A percentile compares a stretch with the other conserved stretches of the same genome.
phyloP scores from a whole-genome alignment of 2,888 invertebrate genomes.

The Dione juno region DNA sequence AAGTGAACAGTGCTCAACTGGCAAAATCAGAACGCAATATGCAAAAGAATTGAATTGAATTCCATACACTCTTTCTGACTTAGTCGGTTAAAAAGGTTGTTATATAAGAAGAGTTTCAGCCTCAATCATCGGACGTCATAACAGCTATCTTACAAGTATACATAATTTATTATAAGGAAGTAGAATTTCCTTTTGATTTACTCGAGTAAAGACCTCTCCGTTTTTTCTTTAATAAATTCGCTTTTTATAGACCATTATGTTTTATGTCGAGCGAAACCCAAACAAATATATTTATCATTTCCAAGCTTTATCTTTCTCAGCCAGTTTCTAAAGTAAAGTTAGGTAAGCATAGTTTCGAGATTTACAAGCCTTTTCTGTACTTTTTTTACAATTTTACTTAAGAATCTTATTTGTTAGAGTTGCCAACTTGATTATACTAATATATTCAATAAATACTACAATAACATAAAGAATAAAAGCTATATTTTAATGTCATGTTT shows the following conservation, averaged over 20 bases:
- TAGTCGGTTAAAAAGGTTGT: neutral
- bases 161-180: slow-evolving; percentile 21
- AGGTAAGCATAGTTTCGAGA: too few species aligned
- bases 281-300: slow-evolving; percentile 3
- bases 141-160: slow-evolving; percentile 1
- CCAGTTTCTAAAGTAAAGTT: neutral
- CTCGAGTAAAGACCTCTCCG: neutral
- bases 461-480: too few species aligned
- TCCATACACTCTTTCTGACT: neutral
- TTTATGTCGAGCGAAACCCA: neutral
- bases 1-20: too few species aligned
- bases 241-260: neutral
- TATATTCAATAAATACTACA: too few species aligned
- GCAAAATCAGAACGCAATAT: too few species aligned
- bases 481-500: too few species aligned
- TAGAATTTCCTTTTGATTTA: slow-evolving; percentile 18
- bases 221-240: slow-evolving; percentile 13
- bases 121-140: slow-evolving; percentile 14
- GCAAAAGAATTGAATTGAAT: too few species aligned
- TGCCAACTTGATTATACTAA: too few species aligned
- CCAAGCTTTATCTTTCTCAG: neutral
- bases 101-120: neutral
- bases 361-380: too few species aligned
- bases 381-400: too few species aligned
- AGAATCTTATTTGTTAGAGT: too few species aligned